phyloP scores from a whole-genome alignment of 2,888 invertebrate genomes.

The Mesorhabditis belari region DNA sequence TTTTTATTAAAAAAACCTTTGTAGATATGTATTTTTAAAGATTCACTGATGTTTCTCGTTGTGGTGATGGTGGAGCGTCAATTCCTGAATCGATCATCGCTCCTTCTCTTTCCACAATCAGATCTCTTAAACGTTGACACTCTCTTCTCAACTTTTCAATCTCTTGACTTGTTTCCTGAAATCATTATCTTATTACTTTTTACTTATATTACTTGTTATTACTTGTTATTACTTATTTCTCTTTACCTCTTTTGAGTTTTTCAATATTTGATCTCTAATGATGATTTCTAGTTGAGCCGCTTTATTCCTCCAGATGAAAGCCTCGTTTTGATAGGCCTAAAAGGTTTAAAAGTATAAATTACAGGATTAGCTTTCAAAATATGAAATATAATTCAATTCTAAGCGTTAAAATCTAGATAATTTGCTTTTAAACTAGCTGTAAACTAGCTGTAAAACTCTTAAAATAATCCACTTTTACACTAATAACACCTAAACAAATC shows the following conservation, averaged over 20 bases:
- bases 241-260: slow-evolving; percentile 7
- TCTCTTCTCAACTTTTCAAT: slow-evolving; percentile 3
- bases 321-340: slow-evolving; percentile 51
- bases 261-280: slow-evolving; percentile 41
- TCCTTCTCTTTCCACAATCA: slow-evolving; percentile 1
- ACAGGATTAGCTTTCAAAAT: neutral
- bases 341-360: neutral
- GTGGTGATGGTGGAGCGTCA: slow-evolving; percentile 1
- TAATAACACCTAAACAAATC: no score
- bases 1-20: neutral
- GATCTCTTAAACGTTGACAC: slow-evolving; percentile 4
- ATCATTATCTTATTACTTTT: slow-evolving; percentile 4
- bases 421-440: no score
- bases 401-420: no score
- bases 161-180: neutral
- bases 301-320: slow-evolving; percentile 51
- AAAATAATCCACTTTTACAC: no score
- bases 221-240: slow-evolving; percentile 6
- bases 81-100: slow-evolving; percentile 7
- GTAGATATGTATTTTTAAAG: no score
- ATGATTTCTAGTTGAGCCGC: slow-evolving; percentile 50
- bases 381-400: neutral
- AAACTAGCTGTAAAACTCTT: no score
- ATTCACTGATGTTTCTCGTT: no score
- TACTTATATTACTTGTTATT: slow-evolving; percentile 1